Base-by-base conservation (phyloP, 1,140 invertebrate genomes). In the Tetramorium simillimum region DNA sequence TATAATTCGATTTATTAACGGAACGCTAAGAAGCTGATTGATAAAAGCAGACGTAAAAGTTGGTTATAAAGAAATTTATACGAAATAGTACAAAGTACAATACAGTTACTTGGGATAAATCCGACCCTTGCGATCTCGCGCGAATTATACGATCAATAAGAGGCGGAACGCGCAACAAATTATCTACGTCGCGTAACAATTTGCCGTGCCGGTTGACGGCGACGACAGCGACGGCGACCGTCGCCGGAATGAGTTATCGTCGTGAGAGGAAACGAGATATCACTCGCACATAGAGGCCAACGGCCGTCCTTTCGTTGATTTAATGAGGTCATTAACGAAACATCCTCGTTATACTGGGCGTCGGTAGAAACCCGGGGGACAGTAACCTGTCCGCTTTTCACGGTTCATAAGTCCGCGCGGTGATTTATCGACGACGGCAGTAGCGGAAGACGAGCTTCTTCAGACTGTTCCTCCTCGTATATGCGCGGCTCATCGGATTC, bases 291-390 rank as follows among this genome's bases (percentile, higher is more conserved):
- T n/a, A 73, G 4, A 33, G 33, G 43, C 40, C 51, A 33, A 49
- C 12, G 28, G 21, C 40, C 56, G 63, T 81, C 73, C 58, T 62
- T 82, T 87, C 65, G 46, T 80, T 73, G 76, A 56, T 87, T 85
- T 87, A 89, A 89, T 67, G 67, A 72, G 24, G 21, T 78, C 72
- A 72, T 89, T 78, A 78, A 87, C 53, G 80, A 85, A 84, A 65
- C 51, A 46, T 62, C 62, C 69, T 76, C 63, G 43, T 49, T 69
- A 70, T 70, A 37, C 24, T 12, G 63, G 63, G 40, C 33, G 62
- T 69, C 58, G 12, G 53, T 12, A n/a, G 70, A 51, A 53, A 56
- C 33, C 60, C 60, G 18, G 24, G 63, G 24, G 49, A 85, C 63
- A 65, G 56, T 78, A 78, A 82, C 73, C 72, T 84, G 72, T 63